A percentile compares a stretch with the other conserved stretches of the same genome.
These are phyloP conservation scores for Caenorhabditis sinica DNA, from an alignment of 2,888 invertebrate species.

Conservation along the genomic window DNA sequence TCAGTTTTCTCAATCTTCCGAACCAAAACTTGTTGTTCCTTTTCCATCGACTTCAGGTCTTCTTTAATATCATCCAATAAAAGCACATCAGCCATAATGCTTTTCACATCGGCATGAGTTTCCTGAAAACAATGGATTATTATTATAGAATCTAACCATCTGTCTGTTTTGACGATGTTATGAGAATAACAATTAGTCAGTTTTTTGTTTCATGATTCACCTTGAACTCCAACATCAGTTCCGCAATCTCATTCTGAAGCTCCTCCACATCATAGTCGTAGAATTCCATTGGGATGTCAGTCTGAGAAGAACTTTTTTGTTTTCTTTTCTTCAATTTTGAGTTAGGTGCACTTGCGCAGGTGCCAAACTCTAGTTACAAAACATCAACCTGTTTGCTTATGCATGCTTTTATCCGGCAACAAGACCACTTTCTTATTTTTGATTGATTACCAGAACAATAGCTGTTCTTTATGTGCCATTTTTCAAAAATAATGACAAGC, in stretches of 20 bases:
- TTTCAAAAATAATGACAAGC: constrained; percentile 53
- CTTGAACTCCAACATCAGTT: constrained; percentile 91
- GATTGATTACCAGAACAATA: constrained; percentile 19
- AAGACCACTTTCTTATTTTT: background rate
- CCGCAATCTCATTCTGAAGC: constrained; percentile 88
- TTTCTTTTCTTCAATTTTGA: background rate
- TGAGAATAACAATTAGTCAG: constrained; percentile 5
- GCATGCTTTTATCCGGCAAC: background rate
- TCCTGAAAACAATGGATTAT: constrained; percentile 65
- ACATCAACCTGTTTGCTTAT: background rate
- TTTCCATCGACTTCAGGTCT: constrained; percentile 87
- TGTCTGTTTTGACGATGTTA: background rate
- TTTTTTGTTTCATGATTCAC: constrained; percentile 83
- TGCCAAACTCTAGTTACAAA: background rate
- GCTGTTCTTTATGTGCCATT: constrained; percentile 47
- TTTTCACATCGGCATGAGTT: constrained; percentile 75
- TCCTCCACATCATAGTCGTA: constrained; percentile 89
- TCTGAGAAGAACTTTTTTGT: constrained; percentile 19
- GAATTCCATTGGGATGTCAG: constrained; percentile 82
- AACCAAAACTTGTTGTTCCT: constrained; percentile 89
- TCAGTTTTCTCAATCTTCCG: constrained; percentile 87
- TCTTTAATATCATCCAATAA: constrained; percentile 90
- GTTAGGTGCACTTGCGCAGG: background rate
- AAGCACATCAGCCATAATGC: constrained; percentile 85
- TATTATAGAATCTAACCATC: background rate